phyloP scores from a whole-genome alignment of 2,113 vertebrate species.

The Centropus bengalensis region DNA sequence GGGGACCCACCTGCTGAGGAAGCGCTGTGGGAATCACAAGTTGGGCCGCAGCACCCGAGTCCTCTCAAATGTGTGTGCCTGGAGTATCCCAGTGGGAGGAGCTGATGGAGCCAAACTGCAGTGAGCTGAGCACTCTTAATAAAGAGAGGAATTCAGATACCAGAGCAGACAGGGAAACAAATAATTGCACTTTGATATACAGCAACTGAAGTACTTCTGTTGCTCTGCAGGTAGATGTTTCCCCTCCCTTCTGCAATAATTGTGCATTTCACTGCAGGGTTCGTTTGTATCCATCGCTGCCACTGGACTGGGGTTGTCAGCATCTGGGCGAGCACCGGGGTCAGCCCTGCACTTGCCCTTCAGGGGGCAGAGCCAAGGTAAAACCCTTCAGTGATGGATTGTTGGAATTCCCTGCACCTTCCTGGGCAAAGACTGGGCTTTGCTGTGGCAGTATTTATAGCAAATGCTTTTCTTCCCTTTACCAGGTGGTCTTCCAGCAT shows the following conservation, averaged over 20 bases:
- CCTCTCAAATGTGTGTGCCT: fast-evolving
- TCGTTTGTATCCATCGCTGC: background rate
- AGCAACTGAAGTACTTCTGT: background rate
- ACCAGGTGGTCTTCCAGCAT: background rate
- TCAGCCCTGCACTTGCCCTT: background rate
- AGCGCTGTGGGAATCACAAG: background rate
- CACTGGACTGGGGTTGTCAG: no score
- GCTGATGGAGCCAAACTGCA: background rate
- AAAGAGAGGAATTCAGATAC: background rate
- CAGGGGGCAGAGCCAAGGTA: background rate
- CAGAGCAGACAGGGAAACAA: background rate
- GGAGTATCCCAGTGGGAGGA: background rate
- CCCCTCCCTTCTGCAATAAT: background rate
- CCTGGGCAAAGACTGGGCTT: no score
- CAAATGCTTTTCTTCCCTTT: background rate
- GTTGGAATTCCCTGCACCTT: background rate
- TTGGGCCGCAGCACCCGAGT: background rate
- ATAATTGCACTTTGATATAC: background rate
- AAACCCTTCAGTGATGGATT: background rate
- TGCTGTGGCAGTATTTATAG: background rate
- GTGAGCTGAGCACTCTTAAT: background rate
- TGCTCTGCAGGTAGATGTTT: background rate
- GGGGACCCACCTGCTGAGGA: background rate
- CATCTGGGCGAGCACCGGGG: background rate
- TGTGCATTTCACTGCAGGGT: fast-evolving